A percentile compares a stretch with the other conserved stretches of the same genome.
Conservation (phyloP, 2,888 invertebrate genomes). For the Pandemis corylana region DNA sequence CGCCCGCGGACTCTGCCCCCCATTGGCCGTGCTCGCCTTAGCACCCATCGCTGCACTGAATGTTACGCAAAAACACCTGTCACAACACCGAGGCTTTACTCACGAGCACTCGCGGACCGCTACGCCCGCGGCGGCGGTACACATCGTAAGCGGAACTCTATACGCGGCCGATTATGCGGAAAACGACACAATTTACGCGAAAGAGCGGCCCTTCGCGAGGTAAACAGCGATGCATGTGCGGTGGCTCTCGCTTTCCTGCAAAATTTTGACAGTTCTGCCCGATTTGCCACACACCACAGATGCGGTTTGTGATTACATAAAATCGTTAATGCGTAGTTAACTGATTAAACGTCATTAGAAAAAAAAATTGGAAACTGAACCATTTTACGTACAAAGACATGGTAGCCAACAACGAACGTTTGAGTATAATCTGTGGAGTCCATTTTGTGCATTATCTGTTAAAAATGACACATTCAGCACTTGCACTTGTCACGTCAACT, state of each 20-base stretch:
- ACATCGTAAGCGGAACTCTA: conserved; percentile 77
- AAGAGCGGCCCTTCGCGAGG: conserved; percentile 68
- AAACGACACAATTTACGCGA: conserved; percentile 67
- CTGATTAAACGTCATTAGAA: not conserved
- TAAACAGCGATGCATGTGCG: conserved; percentile 82
- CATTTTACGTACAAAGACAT: not conserved
- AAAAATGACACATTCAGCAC: conserved; percentile 17
- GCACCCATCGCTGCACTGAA: conserved; percentile 89
- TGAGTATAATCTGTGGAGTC: not conserved
- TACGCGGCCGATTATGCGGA: conserved; percentile 53
- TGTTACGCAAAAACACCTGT: conserved; percentile 80
- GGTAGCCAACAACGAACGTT: not conserved
- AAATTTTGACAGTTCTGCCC: conserved; percentile 78
- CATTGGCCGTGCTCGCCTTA: conserved; percentile 92
- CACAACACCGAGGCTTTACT: conserved; percentile 63
- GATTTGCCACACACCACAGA: conserved; percentile 37
- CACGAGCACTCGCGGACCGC: conserved; percentile 76
- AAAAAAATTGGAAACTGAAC: not conserved
- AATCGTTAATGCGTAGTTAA: conserved; percentile 36
- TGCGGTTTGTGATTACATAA: conserved; percentile 29
- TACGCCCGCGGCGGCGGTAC: conserved; percentile 75
- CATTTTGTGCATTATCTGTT: not conserved
- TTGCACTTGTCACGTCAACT: conserved; percentile 30
- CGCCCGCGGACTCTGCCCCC: conserved; percentile 89
- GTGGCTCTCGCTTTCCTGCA: conserved; percentile 66